Conservation (phyloP, 1,140 invertebrate genomes). For the Archivesica marissinica region DNA sequence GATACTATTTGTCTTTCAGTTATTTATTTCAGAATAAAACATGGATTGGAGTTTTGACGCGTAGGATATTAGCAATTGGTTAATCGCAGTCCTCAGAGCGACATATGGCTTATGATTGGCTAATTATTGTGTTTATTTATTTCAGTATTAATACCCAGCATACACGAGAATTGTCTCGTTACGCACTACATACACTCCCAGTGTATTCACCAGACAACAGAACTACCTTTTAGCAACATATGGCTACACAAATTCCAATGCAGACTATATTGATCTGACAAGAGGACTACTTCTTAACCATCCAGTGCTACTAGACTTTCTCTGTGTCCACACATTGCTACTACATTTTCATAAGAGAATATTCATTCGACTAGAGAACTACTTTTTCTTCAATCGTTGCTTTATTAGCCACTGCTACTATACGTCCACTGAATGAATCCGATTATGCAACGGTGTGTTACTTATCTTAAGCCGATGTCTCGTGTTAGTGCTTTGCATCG, state of each 20-base stretch:
- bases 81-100: not conserved
- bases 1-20: not conserved
- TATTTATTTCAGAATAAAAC: not conserved
- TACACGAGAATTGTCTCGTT: not conserved
- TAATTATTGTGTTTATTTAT: not conserved
- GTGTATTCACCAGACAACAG: constrained; percentile 14
- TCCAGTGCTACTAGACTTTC: too few relatives aligned
- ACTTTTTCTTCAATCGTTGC: too few relatives aligned
- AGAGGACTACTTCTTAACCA: constrained; percentile 1
- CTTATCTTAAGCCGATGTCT: too few relatives aligned
- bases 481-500: too few relatives aligned
- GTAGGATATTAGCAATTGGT: not conserved
- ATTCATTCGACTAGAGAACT: too few relatives aligned
- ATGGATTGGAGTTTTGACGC: not conserved
- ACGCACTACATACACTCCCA: not conserved
- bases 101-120: not conserved
- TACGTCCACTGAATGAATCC: too few relatives aligned
- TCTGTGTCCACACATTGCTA: too few relatives aligned
- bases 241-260: too few relatives aligned
- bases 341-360: too few relatives aligned
- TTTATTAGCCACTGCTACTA: too few relatives aligned
- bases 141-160: constrained; percentile 8
- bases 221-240: not conserved
- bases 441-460: too few relatives aligned
- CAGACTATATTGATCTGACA: constrained; percentile 15